These are phyloP conservation scores for Stegana nigrithorax DNA, from an alignment of 2,888 invertebrate species.

Conservation along the genomic window DNA sequence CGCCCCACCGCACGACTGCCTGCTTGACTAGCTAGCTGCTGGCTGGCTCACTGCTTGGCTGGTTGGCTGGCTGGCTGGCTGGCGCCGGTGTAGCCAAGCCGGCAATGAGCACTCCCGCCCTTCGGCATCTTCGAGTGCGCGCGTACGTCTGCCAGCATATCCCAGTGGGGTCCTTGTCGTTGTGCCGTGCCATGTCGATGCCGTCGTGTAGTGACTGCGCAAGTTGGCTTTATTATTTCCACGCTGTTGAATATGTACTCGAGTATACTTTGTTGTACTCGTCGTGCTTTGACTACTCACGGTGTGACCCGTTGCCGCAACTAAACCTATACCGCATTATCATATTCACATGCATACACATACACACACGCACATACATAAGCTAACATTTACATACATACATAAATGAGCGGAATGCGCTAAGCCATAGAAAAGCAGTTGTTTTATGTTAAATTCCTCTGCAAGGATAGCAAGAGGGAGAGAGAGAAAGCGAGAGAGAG, in stretches of 20 bases:
- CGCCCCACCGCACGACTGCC: slow-evolving; percentile 26
- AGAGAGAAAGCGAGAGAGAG: too few relatives aligned
- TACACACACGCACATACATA: too few relatives aligned
- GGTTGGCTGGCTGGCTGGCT: background rate
- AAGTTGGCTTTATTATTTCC: slow-evolving; percentile 60
- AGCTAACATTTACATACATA: slow-evolving; percentile 33
- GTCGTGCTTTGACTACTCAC: background rate
- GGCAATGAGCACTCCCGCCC: slow-evolving; percentile 53
- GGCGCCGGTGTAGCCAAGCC: too few relatives aligned
- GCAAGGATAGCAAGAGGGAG: too few relatives aligned
- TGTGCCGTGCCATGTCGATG: background rate
- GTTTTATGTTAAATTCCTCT: too few relatives aligned
- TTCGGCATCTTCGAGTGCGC: slow-evolving; percentile 37
- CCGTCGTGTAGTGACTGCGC: slow-evolving; percentile 32
- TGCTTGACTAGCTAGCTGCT: slow-evolving; percentile 25
- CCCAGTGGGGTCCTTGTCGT: background rate
- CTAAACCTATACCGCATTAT: too few relatives aligned
- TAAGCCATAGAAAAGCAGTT: too few relatives aligned
- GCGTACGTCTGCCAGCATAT: background rate
- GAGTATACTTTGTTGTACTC: slow-evolving; percentile 5
- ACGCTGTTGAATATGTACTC: slow-evolving; percentile 54
- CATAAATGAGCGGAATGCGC: too few relatives aligned
- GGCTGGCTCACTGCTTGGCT: slow-evolving; percentile 28
- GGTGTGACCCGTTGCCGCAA: too few relatives aligned
- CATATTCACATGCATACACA: too few relatives aligned